Evolutionary conservation across 2,888 invertebrate species (phyloP).

Genomic region (Apeira syringaria): DNA sequence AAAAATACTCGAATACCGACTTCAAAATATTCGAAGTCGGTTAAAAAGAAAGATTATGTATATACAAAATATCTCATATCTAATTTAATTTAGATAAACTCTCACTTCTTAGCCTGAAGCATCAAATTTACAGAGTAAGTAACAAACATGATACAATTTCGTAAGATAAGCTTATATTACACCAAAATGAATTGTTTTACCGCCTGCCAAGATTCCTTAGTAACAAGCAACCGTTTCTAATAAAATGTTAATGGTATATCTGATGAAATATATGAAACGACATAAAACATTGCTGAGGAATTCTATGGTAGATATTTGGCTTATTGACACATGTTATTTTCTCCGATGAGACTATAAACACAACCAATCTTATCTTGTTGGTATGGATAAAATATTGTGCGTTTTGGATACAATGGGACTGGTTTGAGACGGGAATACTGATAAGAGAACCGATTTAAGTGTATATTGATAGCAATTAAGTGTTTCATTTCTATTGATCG

Average conservation of each 20-base stretch:
- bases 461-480: slow-evolving; percentile 25
- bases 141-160: slow-evolving; percentile 13
- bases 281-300: slow-evolving; percentile 59
- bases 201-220: slow-evolving; percentile 27
- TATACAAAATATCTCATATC: too few relatives aligned
- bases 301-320: slow-evolving; percentile 47
- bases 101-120: not conserved
- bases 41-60: too few relatives aligned
- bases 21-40: too few relatives aligned
- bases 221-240: slow-evolving; percentile 42
- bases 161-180: slow-evolving; percentile 13
- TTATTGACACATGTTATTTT: slow-evolving; percentile 72
- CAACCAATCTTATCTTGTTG: slow-evolving; percentile 58
- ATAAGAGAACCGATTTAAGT: slow-evolving; percentile 23
- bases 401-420: slow-evolving; percentile 30
- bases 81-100: too few relatives aligned
- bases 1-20: too few relatives aligned
- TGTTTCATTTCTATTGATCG: slow-evolving; percentile 28
- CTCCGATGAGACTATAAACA: slow-evolving; percentile 63
- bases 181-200: slow-evolving; percentile 23
- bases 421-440: slow-evolving; percentile 31
- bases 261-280: slow-evolving; percentile 47
- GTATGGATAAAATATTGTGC: slow-evolving; percentile 52
- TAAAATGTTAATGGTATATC: slow-evolving; percentile 60
- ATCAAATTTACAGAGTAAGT: slow-evolving; percentile 3